Percentiles rank a stretch among this genome's conserved stretches.
These are phyloP conservation scores for Meghimatium bilineatum DNA, from an alignment of 2,888 invertebrate genomes.

Conservation along the genomic window DNA sequence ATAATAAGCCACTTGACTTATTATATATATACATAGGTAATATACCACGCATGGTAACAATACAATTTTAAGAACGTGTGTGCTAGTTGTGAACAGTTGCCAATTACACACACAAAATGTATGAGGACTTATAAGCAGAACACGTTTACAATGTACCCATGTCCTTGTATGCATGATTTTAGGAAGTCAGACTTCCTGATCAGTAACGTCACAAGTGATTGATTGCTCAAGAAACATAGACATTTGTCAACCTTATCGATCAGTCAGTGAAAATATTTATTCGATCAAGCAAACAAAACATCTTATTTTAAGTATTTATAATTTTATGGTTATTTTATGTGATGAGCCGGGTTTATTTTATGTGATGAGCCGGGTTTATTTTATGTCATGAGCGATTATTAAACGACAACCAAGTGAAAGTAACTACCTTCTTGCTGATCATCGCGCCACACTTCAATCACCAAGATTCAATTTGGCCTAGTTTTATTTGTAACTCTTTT, in stretches of 20 bases:
- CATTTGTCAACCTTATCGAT: neutral
- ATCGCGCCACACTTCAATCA: no score
- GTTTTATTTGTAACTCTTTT: no score
- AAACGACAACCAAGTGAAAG: no score
- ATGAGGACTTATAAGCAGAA: neutral
- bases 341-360: neutral
- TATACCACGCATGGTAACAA: no score
- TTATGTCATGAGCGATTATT: no score
- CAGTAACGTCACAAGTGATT: neutral
- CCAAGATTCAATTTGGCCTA: no score
- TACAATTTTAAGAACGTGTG: no score
- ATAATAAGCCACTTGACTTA: no score
- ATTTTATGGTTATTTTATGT: neutral
- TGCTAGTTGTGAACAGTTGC: no score
- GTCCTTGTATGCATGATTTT: neutral
- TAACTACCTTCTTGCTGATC: no score
- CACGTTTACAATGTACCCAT: neutral
- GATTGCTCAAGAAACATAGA: neutral
- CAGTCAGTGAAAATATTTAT: constrained; percentile 4
- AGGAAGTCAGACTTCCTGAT: neutral
- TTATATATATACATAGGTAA: no score
- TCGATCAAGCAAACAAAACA: neutral
- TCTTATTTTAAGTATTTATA: neutral
- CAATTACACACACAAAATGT: neutral
- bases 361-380: neutral